phyloP scores from a whole-genome alignment of 2,113 vertebrate genomes.

The Amia ocellicauda region DNA sequence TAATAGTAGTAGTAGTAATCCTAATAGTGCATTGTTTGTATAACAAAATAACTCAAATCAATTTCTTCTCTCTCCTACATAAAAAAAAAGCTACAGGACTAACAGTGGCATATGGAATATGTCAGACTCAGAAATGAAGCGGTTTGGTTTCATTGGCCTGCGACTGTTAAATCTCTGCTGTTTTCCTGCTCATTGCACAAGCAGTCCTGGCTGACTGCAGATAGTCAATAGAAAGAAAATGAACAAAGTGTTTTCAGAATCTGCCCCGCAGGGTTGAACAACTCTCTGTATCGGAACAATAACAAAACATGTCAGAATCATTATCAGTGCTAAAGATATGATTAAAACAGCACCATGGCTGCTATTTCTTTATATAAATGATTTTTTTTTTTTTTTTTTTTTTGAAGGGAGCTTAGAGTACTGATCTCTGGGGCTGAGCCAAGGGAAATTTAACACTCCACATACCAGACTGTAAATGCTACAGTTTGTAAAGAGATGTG shows the following conservation, averaged over 20 bases:
- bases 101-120: constrained; percentile 40
- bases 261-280: constrained; percentile 60
- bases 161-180: constrained; percentile 65
- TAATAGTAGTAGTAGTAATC: constrained; percentile 29
- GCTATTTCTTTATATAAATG: constrained; percentile 31
- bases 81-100: constrained; percentile 19
- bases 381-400: constrained; percentile 37
- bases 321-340: constrained; percentile 66
- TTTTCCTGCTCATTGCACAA: constrained; percentile 73
- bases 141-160: constrained; percentile 59
- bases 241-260: constrained; percentile 70
- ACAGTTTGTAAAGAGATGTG: no score
- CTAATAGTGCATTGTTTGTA: constrained; percentile 25
- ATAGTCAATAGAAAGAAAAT: constrained; percentile 70
- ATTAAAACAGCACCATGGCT: constrained; percentile 39
- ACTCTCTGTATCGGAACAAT: constrained; percentile 60
- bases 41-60: constrained; percentile 31
- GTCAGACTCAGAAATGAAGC: constrained; percentile 60
- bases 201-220: constrained; percentile 71
- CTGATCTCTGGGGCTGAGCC: constrained; percentile 45
- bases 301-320: constrained; percentile 78
- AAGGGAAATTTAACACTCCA: constrained; percentile 48
- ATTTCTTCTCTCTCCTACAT: constrained; percentile 20
- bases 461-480: constrained; percentile 6
- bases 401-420: constrained; percentile 47